Evolutionary conservation across 2,797 vertebrate genomes (phyloP), one percentile per base, ranked within the genome.

Genomic region (Diplodus sargus): DNA sequence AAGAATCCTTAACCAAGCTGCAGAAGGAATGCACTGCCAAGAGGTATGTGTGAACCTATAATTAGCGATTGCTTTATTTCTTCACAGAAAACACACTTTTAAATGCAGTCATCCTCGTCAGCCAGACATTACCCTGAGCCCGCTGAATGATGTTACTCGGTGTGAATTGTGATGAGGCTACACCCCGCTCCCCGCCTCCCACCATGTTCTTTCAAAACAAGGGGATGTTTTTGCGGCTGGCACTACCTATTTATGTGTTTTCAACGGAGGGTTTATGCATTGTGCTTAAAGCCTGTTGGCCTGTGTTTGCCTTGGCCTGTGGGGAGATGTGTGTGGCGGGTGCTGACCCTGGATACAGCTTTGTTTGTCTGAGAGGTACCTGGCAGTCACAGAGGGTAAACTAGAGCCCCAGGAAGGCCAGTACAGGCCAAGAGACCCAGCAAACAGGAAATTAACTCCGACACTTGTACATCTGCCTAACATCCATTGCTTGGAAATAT

Each of bases 21-120:
- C 96, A 96, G 82, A 99, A 98, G 88, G 97, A 98, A 91, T 97
- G 97, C 82, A 96, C 97, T 28, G 97, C 97, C 45, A 99, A 99
- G 95, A 98, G 98, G 98, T 99, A 95, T 93, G 89, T 70, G 8
- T 73, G 39, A 64, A 61, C 80, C 82, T 83, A 56, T 86, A 86
- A 91, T 93, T 90, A 89, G 48, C 62, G 64, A 39, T 74, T 60
- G 22, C 84, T 84, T 79, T 60, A 83, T 87, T 84, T 79, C 43
- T 79, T 56, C 69, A 34, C 42, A 73, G 57, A 67, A 65, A n/a
- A 83, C 71, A 79, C 52, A n/a, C 66, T 3, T 53, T 57, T 57
- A 5, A 63, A 59, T 30, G 28, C 59, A 66, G 75, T 62, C 63
- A 63, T 62, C 53, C 62, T 56, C 45, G 59, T 88, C 85, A 87